Base-by-base conservation (phyloP, 2,113 vertebrate species). In the Chrysochloris asiatica region DNA sequence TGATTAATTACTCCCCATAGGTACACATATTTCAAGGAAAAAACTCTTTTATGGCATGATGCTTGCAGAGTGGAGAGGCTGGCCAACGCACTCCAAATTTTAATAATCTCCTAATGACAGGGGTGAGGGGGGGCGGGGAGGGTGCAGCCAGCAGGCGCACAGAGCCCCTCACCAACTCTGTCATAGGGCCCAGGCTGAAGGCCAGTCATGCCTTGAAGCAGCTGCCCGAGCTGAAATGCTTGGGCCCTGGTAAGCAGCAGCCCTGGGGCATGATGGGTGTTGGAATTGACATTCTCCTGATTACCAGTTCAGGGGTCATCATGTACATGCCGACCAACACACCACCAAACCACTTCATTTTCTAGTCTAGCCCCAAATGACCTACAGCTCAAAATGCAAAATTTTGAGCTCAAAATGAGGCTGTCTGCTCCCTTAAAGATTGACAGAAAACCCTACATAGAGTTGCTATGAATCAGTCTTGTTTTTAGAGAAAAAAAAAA, bases 1-100 rank as follows among this genome's bases (percentile, higher is more conserved):
- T 98, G 97, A 98, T 98, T 98, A 98, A 98, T 98, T 98, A 98
- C 98, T 98, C 98, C 98, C 98, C 0, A 24, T 96, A 98, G 98
- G 96, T 97, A 97, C 96, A 97, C 95, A 97, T 97, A 98, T 98
- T 98, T 98, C 96, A 95, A 98, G 96, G 95, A 98, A 97, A 52
- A 97, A 97, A 97, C 97, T 97, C 94, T 93, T 96, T 87, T 91
- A 95, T 82, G 91, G 93, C 94, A 93, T 92, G 92, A 95, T 95
- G 96, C 93, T 89, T 96, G 91, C 9, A 16, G 95, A 76, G 45
- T 91, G 93, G 94, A 95, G 95, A 73, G 14, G 93, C 96, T 84
- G 1, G 96, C 97, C 97, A 97, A 96, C n/a, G 80, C 92, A 91
- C 96, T 98, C 97, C 97, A 96, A 97, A 97, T 97, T 96, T 95